A percentile compares a stretch with the other conserved stretches of the same genome.
These are phyloP conservation scores for Physocephala rufipes DNA, from an alignment of 2,888 invertebrate species.

Conservation along the genomic window DNA sequence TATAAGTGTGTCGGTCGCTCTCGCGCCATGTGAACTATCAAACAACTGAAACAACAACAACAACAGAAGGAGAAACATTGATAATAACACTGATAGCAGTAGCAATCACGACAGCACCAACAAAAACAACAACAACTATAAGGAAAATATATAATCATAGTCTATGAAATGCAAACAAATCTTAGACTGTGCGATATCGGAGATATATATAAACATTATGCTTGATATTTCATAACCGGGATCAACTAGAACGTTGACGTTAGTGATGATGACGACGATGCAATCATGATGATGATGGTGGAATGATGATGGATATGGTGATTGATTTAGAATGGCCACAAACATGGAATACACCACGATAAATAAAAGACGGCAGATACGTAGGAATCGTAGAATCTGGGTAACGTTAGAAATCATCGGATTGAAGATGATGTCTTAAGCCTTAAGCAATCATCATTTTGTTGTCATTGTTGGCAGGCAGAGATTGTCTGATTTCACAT, in stretches of 20 bases:
- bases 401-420: neutral
- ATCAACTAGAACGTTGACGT: too few relatives aligned
- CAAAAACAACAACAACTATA: neutral
- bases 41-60: neutral
- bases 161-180: neutral
- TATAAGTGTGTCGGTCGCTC: constrained; percentile 4
- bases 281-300: too few relatives aligned
- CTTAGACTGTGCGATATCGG: neutral
- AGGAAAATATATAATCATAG: neutral
- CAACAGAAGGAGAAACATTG: neutral
- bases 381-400: constrained; percentile 6
- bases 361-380: neutral
- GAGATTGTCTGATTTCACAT: constrained; percentile 14
- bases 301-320: neutral
- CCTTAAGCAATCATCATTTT: constrained; percentile 16
- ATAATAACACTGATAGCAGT: neutral
- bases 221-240: too few relatives aligned
- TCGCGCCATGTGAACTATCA: neutral
- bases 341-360: neutral
- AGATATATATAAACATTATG: neutral
- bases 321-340: neutral
- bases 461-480: constrained; percentile 13
- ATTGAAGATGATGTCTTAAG: too few relatives aligned
- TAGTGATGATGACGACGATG: too few relatives aligned
- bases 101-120: neutral